These are phyloP conservation scores for Orthosia incerta DNA, from an alignment of 2,888 invertebrate species.

Conservation along the genomic window DNA sequence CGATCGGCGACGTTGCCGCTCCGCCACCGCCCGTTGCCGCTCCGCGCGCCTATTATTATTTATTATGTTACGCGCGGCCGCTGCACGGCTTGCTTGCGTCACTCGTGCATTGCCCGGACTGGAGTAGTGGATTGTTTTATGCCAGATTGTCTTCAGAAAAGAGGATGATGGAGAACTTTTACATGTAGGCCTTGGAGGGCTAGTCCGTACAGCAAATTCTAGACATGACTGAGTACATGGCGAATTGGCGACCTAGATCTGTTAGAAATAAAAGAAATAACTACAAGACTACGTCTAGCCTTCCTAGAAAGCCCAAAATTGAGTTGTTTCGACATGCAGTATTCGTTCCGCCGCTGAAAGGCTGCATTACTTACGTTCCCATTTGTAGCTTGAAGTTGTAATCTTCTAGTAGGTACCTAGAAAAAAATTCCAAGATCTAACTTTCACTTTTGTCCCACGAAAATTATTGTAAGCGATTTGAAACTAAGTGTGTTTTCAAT, in stretches of 20 bases:
- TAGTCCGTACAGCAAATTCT: background rate
- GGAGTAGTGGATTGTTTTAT: conserved; percentile 63
- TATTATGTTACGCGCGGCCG: conserved; percentile 73
- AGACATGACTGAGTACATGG: background rate
- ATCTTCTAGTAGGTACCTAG: background rate
- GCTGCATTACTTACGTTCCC: background rate
- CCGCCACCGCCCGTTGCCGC: conserved; percentile 75
- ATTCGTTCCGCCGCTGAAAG: background rate
- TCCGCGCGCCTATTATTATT: conserved; percentile 78
- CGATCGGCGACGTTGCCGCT: conserved; percentile 81
- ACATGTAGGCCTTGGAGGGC: background rate
- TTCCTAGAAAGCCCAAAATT: conserved; percentile 5
- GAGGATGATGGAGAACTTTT: conserved; percentile 2
- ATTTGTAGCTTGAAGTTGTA: background rate
- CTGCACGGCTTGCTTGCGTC: conserved; percentile 72
- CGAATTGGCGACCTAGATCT: conserved; percentile 1
- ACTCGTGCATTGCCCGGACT: conserved; percentile 74
- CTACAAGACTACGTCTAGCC: background rate
- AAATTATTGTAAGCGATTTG: conserved; percentile 18
- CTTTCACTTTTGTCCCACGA: conserved; percentile 46
- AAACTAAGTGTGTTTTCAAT: conserved; percentile 32
- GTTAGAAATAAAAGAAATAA: background rate
- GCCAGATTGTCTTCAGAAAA: conserved; percentile 43
- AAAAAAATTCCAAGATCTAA: conserved; percentile 8
- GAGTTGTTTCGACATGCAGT: background rate